Percentiles rank a stretch among this genome's conserved stretches.
phyloP scores from a whole-genome alignment of 2,888 invertebrate species.

The Latrodectus elegans region DNA sequence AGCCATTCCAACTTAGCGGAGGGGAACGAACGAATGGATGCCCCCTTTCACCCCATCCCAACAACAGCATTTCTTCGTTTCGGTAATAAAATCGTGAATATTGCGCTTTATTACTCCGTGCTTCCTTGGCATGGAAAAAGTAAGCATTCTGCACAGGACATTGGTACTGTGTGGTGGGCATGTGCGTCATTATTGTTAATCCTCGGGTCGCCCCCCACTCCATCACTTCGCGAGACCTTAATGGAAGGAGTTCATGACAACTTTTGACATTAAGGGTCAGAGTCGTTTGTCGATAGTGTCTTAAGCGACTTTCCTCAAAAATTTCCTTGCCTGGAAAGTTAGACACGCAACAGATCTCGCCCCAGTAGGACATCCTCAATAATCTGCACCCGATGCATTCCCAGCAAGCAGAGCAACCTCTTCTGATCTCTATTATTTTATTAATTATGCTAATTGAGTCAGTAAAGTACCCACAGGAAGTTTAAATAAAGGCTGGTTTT shows the following conservation, averaged over 20 bases:
- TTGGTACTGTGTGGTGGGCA: constrained; percentile 31
- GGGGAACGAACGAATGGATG: constrained; percentile 33
- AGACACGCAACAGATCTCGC: too few species aligned
- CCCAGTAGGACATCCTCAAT: too few species aligned
- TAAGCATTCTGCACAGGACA: constrained; percentile 23
- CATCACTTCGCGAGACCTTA: constrained; percentile 5
- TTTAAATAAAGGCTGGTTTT: too few species aligned
- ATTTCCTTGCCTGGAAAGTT: too few species aligned
- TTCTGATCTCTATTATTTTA: too few species aligned
- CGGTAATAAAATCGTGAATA: constrained; percentile 64
- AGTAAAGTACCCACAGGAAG: too few species aligned
- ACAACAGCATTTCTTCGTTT: constrained; percentile 56
- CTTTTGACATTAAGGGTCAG: constrained; percentile 31
- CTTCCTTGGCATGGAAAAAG: not conserved
- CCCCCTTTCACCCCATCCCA: constrained; percentile 6
- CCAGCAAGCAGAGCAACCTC: too few species aligned
- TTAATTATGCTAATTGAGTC: too few species aligned
- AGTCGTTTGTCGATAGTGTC: not conserved
- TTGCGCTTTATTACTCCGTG: constrained; percentile 45
- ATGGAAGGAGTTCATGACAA: constrained; percentile 34
- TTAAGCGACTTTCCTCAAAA: too few species aligned
- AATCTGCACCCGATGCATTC: too few species aligned
- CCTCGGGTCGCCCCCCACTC: not conserved
- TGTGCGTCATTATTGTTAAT: constrained; percentile 37
- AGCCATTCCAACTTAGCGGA: constrained; percentile 45